phyloP scores from a whole-genome alignment of 2,888 invertebrate species.

The Colletes collaris region DNA sequence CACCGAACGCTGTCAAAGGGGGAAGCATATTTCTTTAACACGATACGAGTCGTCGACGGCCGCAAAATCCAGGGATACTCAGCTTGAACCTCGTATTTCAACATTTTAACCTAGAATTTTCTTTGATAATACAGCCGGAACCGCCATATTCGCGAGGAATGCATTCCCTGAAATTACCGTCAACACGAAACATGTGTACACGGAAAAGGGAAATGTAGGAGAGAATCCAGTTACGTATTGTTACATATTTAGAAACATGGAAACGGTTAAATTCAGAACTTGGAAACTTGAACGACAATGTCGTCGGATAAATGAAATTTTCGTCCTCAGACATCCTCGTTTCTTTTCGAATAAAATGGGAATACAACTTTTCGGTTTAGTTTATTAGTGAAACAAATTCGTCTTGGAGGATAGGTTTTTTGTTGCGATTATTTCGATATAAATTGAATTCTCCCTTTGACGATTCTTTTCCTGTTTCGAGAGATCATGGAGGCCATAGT shows the following conservation, averaged over 20 bases:
- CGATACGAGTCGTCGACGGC: not conserved
- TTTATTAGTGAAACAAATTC: too few relatives aligned
- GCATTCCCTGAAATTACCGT: conserved; percentile 34
- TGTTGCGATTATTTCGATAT: too few relatives aligned
- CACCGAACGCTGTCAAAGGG: conserved; percentile 9
- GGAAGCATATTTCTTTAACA: conserved; percentile 30
- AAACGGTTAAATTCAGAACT: conserved; percentile 2
- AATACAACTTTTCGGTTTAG: too few relatives aligned
- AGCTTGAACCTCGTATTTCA: not conserved
- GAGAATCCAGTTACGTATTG: conserved; percentile 19
- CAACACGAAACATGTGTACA: not conserved
- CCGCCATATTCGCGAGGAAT: conserved; percentile 15
- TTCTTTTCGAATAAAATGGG: too few relatives aligned
- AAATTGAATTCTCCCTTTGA: too few relatives aligned
- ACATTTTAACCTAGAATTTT: conserved; percentile 34
- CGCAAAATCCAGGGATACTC: conserved; percentile 15
- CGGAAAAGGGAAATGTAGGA: not conserved
- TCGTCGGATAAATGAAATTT: too few relatives aligned
- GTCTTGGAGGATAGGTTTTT: too few relatives aligned
- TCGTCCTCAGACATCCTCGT: too few relatives aligned
- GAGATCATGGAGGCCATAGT: too few relatives aligned
- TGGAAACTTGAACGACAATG: too few relatives aligned
- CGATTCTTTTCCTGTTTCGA: too few relatives aligned
- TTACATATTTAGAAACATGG: conserved; percentile 8
- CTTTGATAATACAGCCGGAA: conserved; percentile 29